Percentiles rank a stretch among this genome's conserved stretches.
Conservation (phyloP, 2,888 invertebrate species). For the Drosophila putrida region DNA sequence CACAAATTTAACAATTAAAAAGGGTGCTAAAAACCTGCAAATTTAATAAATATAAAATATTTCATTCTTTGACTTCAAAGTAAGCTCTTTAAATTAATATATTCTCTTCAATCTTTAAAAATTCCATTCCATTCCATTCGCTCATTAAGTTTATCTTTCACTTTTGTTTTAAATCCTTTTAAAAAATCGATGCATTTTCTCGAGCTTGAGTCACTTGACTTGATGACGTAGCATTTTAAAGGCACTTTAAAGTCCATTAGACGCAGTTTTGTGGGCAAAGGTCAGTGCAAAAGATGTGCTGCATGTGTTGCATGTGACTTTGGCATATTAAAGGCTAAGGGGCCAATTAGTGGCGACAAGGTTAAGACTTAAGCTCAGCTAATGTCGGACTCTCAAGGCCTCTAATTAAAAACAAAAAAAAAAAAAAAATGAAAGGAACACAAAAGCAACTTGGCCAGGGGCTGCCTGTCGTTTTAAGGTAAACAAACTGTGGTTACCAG, state of each 20-base stretch:
- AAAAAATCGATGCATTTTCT: constrained; percentile 44
- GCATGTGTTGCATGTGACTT: constrained; percentile 77
- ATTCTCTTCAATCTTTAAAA: too few relatives aligned
- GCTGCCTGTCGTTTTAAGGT: constrained; percentile 32
- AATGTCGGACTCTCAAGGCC: constrained; percentile 47
- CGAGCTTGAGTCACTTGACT: constrained; percentile 21
- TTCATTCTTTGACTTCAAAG: too few relatives aligned
- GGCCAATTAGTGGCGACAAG: constrained; percentile 76
- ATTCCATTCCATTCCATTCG: neutral
- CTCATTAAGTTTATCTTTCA: neutral
- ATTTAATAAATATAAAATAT: too few relatives aligned
- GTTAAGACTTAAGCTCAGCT: constrained; percentile 67
- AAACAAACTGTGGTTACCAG: constrained; percentile 64
- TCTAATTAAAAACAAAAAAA: constrained; percentile 35
- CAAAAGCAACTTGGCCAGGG: neutral
- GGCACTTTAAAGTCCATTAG: constrained; percentile 55
- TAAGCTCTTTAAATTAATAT: too few relatives aligned
- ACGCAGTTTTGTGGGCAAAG: constrained; percentile 60
- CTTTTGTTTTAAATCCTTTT: constrained; percentile 4
- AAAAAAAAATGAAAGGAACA: neutral
- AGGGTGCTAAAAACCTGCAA: too few relatives aligned
- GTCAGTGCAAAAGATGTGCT: constrained; percentile 59
- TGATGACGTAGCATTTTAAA: constrained; percentile 14
- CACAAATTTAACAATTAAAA: too few relatives aligned
- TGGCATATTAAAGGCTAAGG: constrained; percentile 56